phyloP scores from a whole-genome alignment of 1,140 invertebrate genomes.

The Chrysoperla carnea region DNA sequence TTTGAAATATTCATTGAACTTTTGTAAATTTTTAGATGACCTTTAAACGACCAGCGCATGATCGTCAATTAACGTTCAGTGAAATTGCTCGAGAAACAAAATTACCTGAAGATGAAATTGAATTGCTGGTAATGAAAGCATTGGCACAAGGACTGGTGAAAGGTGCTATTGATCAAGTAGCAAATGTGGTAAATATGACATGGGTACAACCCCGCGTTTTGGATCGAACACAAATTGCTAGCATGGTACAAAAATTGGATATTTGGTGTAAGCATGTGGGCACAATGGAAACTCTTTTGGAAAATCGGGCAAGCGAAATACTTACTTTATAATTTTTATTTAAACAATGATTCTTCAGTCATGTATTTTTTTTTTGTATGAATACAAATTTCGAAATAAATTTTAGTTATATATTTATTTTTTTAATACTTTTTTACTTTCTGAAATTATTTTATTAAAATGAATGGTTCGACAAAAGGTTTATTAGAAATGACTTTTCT shows the following conservation, averaged over 20 bases:
- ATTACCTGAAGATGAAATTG: constrained; percentile 71
- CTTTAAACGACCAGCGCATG: constrained; percentile 49
- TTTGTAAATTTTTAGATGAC: constrained; percentile 37
- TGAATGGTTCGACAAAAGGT: no score
- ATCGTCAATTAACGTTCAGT: constrained; percentile 68
- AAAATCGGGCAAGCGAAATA: constrained; percentile 69
- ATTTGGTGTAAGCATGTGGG: constrained; percentile 69
- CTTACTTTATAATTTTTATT: constrained; percentile 39
- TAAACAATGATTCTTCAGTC: neutral
- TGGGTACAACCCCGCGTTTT: constrained; percentile 88
- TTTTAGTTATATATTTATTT: no score
- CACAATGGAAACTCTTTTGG: constrained; percentile 62
- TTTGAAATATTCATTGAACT: no score
- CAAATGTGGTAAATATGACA: constrained; percentile 55
- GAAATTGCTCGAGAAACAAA: constrained; percentile 80
- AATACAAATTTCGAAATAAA: no score
- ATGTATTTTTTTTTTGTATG: no score
- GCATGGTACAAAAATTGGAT: constrained; percentile 62
- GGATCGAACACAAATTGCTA: constrained; percentile 51
- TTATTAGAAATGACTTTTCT: no score
- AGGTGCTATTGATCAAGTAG: constrained; percentile 91
- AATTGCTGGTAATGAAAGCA: constrained; percentile 95
- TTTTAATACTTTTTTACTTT: no score
- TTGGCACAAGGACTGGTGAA: constrained; percentile 84
- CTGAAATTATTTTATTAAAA: no score